Base-by-base conservation (phyloP, 2,888 invertebrate genomes). In the Eretmocerus hayati region DNA sequence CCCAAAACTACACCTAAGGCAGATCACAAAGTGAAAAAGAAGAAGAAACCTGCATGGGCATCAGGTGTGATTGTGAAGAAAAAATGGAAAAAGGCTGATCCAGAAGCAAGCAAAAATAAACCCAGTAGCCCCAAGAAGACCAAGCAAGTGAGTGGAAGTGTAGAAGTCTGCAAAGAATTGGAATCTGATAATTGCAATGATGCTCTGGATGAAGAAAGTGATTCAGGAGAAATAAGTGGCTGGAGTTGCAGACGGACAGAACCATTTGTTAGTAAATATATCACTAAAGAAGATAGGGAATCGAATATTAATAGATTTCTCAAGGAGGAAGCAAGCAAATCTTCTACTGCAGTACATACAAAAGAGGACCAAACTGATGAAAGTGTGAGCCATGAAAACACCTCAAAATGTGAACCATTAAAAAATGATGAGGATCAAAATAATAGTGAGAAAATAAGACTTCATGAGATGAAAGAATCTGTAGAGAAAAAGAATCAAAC, bases 221-320 rank as follows among this genome's bases (percentile, higher is more conserved):
- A 38, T 26, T 4, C 13, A 33, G 30, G 13, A 32, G 1, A 8
- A 20, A 43, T 35, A 36, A 51, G 50, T 20, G 33, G 20, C 3
- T 48, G 19, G 18, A 50, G 50, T 37, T 56, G 56, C 16, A 48
- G 48, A 35, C 19, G 56, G 45, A 54, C 42, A 19, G 39, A 48
- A 36, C 44, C 39, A 8, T 54, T 54, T 31, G 35, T 45, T 39
- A 54, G 48, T 6, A 56, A 56, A 47, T 45, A 46, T n/a, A 35
- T 30, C 39, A 46, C 42, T 30, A 56, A 42, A 42, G 48, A 46
- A 40, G 39, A 42, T 26, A 52, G 51, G 33, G 35, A 36, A 21
- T 13, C 20, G 32, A 26, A 48, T 33, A 39, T 46, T 38, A 44
- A 54, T 45, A 39, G 42, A 40, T 32, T 50, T 31, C 43, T 50